These are phyloP conservation scores for Chloropsis hardwickii DNA, from an alignment of 2,113 vertebrate genomes.

Conservation along the genomic window DNA sequence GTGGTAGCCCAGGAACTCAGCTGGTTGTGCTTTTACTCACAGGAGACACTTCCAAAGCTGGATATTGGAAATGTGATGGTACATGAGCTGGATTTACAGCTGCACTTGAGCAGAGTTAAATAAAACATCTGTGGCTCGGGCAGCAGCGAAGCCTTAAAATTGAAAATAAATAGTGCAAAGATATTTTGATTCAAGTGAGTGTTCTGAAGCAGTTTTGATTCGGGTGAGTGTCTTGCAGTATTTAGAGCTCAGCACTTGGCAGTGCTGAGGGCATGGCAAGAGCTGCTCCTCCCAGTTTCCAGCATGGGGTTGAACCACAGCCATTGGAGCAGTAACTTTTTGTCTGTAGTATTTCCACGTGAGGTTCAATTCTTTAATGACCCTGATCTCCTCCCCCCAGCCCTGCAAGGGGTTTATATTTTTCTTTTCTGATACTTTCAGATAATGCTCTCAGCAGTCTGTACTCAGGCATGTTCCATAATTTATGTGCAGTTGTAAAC, in stretches of 20 bases:
- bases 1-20: neutral
- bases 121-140: neutral
- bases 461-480: neutral
- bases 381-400: neutral
- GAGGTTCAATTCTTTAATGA: neutral
- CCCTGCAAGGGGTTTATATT: neutral
- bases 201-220: neutral
- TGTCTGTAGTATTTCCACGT: neutral
- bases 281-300: neutral
- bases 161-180: neutral
- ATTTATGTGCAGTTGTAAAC: neutral
- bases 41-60: conserved; percentile 40
- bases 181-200: neutral
- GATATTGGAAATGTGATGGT: neutral
- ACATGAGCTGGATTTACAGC: neutral
- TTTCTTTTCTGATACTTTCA: neutral
- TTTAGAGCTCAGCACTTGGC: neutral
- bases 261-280: neutral
- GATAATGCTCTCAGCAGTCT: neutral
- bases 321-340: neutral
- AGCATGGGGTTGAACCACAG: neutral
- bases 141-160: neutral
- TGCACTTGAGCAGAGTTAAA: neutral
- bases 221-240: neutral
- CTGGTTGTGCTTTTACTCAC: neutral